Evolutionary conservation across 2,797 vertebrate genomes (phyloP).

Genomic region (Delichon dasypus): DNA sequence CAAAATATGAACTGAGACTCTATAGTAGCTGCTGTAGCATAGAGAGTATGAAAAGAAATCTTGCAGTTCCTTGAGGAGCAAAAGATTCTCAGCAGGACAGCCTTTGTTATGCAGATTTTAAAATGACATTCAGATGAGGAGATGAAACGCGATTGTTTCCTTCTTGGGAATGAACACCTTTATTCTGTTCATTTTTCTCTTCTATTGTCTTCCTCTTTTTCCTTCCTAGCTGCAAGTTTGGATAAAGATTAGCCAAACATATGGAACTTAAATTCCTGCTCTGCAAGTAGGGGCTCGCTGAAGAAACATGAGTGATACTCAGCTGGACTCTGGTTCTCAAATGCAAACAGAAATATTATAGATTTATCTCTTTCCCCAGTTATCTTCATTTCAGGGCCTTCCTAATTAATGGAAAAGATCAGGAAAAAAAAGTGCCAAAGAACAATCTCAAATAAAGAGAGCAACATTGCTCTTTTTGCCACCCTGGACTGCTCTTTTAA

Average conservation of each 20-base stretch:
- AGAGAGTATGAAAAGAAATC: not conserved
- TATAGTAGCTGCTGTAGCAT: not conserved
- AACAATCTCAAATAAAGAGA: not conserved
- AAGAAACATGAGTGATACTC: not conserved
- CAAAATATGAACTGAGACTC: not conserved
- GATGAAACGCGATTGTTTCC: not conserved
- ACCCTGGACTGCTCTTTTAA: not conserved
- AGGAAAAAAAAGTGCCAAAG: rapidly evolving
- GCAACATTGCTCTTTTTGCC: not conserved
- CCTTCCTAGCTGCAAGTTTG: not conserved
- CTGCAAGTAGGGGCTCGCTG: not conserved
- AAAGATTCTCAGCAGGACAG: not conserved
- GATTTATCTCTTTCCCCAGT: not conserved
- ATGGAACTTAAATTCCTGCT: not conserved
- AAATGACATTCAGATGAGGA: not conserved
- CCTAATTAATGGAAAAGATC: not conserved
- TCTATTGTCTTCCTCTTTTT: not conserved
- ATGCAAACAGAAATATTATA: not conserved
- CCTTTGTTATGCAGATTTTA: not conserved
- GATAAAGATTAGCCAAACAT: not conserved
- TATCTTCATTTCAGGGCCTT: not conserved
- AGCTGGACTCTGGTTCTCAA: not conserved
- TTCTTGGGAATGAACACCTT: not conserved
- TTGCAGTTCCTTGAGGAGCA: not conserved
- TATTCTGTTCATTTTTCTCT: not conserved